Conservation (phyloP, 2,888 invertebrate genomes). For the Drosophila pseudotalamancana region DNA sequence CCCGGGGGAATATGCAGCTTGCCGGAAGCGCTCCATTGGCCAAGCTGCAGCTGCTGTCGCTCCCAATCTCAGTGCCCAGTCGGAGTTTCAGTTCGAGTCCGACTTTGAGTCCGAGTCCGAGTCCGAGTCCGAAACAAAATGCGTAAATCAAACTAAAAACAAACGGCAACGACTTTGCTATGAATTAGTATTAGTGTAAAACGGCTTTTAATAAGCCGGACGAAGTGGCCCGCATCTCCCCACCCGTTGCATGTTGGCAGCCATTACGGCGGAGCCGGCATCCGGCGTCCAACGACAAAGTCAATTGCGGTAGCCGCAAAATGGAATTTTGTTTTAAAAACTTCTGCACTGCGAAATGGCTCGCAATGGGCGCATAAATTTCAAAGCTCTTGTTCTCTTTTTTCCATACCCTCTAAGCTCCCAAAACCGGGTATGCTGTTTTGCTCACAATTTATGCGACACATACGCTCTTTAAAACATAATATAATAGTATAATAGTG, state of each 20-base stretch:
- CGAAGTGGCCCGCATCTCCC: constrained; percentile 39
- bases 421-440: neutral
- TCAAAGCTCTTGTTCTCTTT: constrained; percentile 22
- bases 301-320: constrained; percentile 71
- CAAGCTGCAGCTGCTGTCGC: constrained; percentile 33
- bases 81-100: neutral
- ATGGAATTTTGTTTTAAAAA: constrained; percentile 64
- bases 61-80: neutral
- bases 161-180: constrained; percentile 44
- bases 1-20: constrained; percentile 51
- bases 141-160: constrained; percentile 72
- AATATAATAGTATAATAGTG: no score
- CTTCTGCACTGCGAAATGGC: constrained; percentile 66
- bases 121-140: constrained; percentile 43
- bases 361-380: constrained; percentile 75
- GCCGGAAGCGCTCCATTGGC: constrained; percentile 60
- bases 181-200: constrained; percentile 62
- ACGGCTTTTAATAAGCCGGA: constrained; percentile 58
- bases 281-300: constrained; percentile 56
- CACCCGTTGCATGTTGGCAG: neutral
- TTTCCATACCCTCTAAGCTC: neutral
- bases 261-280: constrained; percentile 8
- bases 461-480: no score
- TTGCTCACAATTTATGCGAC: neutral
- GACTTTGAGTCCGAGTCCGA: neutral